Evolutionary conservation across 2,888 invertebrate species (phyloP).

Genomic region (Fabriciana adippe): DNA sequence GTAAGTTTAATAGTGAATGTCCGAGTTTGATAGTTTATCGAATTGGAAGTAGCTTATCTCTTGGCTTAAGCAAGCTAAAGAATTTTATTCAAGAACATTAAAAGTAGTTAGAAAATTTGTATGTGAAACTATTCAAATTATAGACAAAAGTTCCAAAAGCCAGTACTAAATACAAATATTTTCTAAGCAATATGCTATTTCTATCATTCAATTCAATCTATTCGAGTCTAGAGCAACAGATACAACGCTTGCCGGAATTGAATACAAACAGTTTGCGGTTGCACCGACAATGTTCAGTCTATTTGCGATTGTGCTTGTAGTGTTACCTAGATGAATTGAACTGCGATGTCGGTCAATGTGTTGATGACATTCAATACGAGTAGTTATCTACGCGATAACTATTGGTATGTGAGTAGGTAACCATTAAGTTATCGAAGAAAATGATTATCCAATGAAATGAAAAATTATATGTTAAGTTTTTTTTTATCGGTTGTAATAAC

Average conservation of each 20-base stretch:
- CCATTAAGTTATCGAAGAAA: not conserved
- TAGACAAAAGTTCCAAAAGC: not conserved
- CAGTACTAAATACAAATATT: not conserved
- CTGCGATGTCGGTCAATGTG: conserved; percentile 32
- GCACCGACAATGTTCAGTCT: conserved; percentile 52
- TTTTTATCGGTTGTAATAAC: too few species aligned
- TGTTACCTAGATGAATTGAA: conserved; percentile 18
- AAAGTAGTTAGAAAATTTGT: too few species aligned
- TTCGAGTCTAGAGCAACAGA: conserved; percentile 39
- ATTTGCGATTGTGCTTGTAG: conserved; percentile 28
- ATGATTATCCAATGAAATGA: too few species aligned
- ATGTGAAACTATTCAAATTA: too few species aligned
- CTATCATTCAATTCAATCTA: conserved; percentile 13
- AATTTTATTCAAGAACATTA: too few species aligned
- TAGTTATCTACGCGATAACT: not conserved
- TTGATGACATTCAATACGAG: conserved; percentile 9
- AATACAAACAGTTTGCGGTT: conserved; percentile 59
- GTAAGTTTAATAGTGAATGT: too few species aligned
- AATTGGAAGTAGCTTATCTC: too few species aligned
- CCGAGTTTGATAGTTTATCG: too few species aligned
- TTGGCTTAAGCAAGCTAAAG: too few species aligned
- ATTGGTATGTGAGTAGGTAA: not conserved
- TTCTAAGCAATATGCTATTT: not conserved
- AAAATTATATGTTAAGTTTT: too few species aligned
- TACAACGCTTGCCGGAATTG: conserved; percentile 48